phyloP scores from a whole-genome alignment of 2,113 vertebrate species.

The Ariopsis seemanni region DNA sequence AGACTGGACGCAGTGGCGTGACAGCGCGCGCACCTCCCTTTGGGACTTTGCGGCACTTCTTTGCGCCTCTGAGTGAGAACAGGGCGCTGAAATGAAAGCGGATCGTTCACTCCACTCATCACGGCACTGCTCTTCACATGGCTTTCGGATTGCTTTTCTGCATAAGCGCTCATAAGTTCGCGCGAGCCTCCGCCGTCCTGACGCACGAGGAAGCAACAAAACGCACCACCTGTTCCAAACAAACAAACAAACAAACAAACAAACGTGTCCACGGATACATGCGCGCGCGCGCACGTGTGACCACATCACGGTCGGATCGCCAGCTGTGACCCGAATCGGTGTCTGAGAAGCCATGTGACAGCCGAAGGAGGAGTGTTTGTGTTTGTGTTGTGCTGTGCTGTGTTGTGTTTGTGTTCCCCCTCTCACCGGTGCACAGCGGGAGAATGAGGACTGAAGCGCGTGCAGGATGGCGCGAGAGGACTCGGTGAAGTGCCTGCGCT shows the following conservation, averaged over 20 bases:
- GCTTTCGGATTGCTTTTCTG: not conserved
- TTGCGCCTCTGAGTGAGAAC: not conserved
- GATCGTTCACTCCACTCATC: not conserved
- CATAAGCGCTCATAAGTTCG: slow-evolving; percentile 6
- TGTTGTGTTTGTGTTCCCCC: not conserved
- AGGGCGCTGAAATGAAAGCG: not conserved
- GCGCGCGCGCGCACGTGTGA: not conserved
- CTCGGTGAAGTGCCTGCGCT: slow-evolving; percentile 94
- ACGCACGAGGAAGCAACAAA: slow-evolving; percentile 45
- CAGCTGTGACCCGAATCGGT: not conserved
- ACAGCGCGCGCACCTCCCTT: not conserved
- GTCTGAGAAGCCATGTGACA: slow-evolving; percentile 4
- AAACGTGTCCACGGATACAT: slow-evolving; percentile 51
- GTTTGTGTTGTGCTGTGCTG: too few species aligned
- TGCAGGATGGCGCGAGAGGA: slow-evolving; percentile 93
- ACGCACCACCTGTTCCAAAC: slow-evolving; percentile 64
- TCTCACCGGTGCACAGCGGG: slow-evolving; percentile 59
- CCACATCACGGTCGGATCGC: not conserved
- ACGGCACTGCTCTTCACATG: not conserved
- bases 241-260: not conserved
- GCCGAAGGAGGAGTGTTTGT: not conserved
- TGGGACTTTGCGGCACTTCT: not conserved
- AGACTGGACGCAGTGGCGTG: not conserved
- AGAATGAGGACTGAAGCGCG: slow-evolving; percentile 71
- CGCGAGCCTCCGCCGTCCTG: slow-evolving; percentile 28